Evolutionary conservation across 2,113 vertebrate species (phyloP), one percentile per base, ranked within the genome.

Genomic region (Sorex fumeus): DNA sequence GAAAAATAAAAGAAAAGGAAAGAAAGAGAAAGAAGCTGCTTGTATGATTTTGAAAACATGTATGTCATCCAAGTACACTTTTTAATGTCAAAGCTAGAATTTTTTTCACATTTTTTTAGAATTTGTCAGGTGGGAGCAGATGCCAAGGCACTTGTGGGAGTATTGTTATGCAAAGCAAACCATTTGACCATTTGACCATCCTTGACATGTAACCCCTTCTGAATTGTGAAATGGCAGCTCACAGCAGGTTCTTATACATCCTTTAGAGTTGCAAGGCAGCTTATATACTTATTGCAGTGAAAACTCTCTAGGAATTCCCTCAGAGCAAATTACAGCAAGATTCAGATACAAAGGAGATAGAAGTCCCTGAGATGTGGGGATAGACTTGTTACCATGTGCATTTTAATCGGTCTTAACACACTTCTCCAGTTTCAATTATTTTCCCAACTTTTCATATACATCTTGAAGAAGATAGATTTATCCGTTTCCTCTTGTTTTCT

Each of bases 41-140:
- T 10, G 8, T 27, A 62, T 87, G 18, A 83, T 88, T 76, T 93
- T 40, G 40, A 72, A 79, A 87, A 94, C 91, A 88, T 45, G 53
- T 36, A 23, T 83, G 67, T 78, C 30, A 32, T 64, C 40, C 23
- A 70, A 47, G 28, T 71, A 53, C 19, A 75, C 82, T 25, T 66
- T 86, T 50, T n/a, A 69, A 2, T 40, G 2, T 32, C 87, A 40
- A 67, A 93, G 64, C 82, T 40, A 76, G 30, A 57, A 60, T 84
- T n/a, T 15, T 57, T 74, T 57, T 75, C 77, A 76, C 15, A 45
- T 69, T 67, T 84, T 28, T 40, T 76, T 76, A 36, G 45, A 60
- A 64, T 87, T 75, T 75, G 7, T 82, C 70, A 78, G 43, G 18
- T 69, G 50, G 84, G 27, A 90, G 45, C 47, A 81, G 62, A 74